phyloP scores from a whole-genome alignment of 2,888 invertebrate species.

The Clunio marinus region DNA sequence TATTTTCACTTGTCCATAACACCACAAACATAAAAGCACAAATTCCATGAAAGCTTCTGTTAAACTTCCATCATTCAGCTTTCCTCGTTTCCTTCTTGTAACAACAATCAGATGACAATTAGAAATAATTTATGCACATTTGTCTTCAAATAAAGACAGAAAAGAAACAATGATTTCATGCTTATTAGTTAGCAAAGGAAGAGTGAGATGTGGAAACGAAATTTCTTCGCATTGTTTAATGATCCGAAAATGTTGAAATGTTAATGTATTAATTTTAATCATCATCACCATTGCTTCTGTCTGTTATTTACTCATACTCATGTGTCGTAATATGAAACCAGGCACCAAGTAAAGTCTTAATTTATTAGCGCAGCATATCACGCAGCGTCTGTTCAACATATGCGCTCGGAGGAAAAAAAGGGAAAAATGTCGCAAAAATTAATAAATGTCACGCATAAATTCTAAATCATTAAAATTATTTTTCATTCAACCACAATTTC shows the following conservation, averaged over 20 bases:
- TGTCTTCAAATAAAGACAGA: slow-evolving; percentile 19
- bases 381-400: neutral
- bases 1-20: neutral
- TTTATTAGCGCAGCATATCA: slow-evolving; percentile 16
- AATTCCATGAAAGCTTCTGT: neutral
- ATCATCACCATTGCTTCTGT: slow-evolving; percentile 6
- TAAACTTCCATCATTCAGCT: neutral
- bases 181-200: neutral
- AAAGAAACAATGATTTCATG: slow-evolving; percentile 7
- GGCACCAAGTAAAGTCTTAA: neutral
- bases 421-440: slow-evolving; percentile 23
- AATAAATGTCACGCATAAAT: slow-evolving; percentile 10
- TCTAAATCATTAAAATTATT: slow-evolving; percentile 7
- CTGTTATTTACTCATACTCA: too few relatives aligned
- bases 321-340: too few relatives aligned
- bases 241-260: neutral
- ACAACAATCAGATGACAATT: slow-evolving; percentile 39
- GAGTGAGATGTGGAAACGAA: neutral
- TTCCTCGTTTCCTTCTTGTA: slow-evolving; percentile 36
- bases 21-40: neutral
- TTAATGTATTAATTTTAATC: slow-evolving; percentile 13
- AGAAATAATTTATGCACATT: slow-evolving; percentile 39
- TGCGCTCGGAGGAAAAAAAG: slow-evolving; percentile 4
- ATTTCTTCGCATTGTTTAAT: slow-evolving; percentile 3
- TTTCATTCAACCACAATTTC: neutral